Evolutionary conservation across 2,888 invertebrate species (phyloP), one percentile per base, ranked within the genome.

Genomic region (Phlogophora meticulosa): DNA sequence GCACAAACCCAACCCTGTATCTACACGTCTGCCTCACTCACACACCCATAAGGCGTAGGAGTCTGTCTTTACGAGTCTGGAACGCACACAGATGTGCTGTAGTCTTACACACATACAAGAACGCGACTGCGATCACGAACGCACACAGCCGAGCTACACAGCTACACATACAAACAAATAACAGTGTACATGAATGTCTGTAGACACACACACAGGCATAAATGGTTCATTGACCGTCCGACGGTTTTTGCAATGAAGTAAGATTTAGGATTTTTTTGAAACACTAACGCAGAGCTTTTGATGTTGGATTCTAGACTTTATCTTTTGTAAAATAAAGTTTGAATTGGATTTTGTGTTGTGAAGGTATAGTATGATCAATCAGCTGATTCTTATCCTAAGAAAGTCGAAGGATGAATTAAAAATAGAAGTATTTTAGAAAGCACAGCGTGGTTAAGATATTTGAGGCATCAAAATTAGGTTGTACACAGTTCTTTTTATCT

Each of bases 151-250:
- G 59, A 57, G 60, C 58, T 73, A 51, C 63, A 69, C 72, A 49
- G 49, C 60, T 60, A 56, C 68, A 66, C 63, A 66, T 72, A 63
- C 17, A 28, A 1, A 68, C 7, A 72, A 0, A 36, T 15, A 13
- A 15, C 17, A 20, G 63, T 63, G 69, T 77, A 58, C 13, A 32
- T 15, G 60, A 64, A 68, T 20, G 72, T 76, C 75, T 75, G 55
- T 45, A 72, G 73, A 51, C 69, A 65, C 81, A 78, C 80, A 78
- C 83, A 85, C 70, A 72, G 38, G 57, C 13, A 59, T 15, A 36
- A 2, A 46, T 28, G 79, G 90, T 87, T 90, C 89, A 83, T 76
- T 84, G 90, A 89, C 91, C 89, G 87, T 64, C 79, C 63, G 68
- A 72, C 82, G 78, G 81, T 88, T 89, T 90, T 89, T 89, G 89